A percentile compares a stretch with the other conserved stretches of the same genome.
These are phyloP conservation scores for Cataglyphis rosenhaueri DNA, from an alignment of 2,888 invertebrate species.

Conservation along the genomic window DNA sequence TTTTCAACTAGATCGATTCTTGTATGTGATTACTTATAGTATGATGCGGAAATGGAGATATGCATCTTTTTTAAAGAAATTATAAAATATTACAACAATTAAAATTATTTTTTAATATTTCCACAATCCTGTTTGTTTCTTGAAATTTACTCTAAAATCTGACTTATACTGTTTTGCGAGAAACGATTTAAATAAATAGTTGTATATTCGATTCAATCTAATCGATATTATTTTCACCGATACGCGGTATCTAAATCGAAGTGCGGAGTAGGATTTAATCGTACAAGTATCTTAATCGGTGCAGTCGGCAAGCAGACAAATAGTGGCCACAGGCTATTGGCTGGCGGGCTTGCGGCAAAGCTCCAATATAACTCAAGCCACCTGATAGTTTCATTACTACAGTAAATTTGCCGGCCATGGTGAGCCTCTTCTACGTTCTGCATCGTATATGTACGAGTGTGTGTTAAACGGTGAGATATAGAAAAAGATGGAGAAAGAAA, in stretches of 20 bases:
- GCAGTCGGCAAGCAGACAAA: conserved; percentile 79
- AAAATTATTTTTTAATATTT: neutral
- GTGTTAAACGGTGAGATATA: conserved; percentile 36
- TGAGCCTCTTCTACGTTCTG: conserved; percentile 70
- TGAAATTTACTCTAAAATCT: neutral
- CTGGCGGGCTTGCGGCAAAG: conserved; percentile 75
- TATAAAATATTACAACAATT: neutral
- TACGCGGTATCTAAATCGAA: conserved; percentile 17
- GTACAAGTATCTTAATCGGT: conserved; percentile 78
- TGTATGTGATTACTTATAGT: neutral
- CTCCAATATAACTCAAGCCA: conserved; percentile 78
- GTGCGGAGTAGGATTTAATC: conserved; percentile 72
- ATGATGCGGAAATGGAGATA: neutral
- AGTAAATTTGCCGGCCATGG: conserved; percentile 73
- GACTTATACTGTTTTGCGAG: neutral
- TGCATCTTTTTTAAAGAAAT: neutral
- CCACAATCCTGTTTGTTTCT: neutral
- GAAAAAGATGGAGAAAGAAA: neutral
- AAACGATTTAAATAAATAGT: neutral
- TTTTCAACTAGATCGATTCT: neutral
- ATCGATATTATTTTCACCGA: conserved; percentile 44
- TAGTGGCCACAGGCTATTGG: conserved; percentile 79
- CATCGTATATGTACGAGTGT: conserved; percentile 57
- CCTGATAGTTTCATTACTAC: conserved; percentile 81
- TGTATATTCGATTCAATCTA: conserved; percentile 6